Conservation (phyloP, 2,797 vertebrate species). For the Pseudochirops corinnae region DNA sequence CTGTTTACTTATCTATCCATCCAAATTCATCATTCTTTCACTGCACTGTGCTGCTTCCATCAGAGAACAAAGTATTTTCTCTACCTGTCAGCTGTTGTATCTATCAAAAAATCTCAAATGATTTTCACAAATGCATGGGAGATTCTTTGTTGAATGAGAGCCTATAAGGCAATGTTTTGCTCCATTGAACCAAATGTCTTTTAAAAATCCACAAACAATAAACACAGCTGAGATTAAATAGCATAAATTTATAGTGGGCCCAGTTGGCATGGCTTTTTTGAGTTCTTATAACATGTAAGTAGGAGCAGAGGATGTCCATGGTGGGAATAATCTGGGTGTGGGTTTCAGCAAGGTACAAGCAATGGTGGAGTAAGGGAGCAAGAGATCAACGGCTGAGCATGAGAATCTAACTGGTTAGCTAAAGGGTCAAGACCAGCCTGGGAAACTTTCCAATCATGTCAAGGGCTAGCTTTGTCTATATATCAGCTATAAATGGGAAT, state of each 20-base stretch:
- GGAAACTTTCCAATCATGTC: not conserved
- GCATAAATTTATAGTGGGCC: not conserved
- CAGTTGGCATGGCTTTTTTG: not conserved
- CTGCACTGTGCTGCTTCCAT: not conserved
- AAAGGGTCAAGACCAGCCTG: not conserved
- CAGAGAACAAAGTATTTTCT: not conserved
- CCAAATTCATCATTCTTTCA: not conserved
- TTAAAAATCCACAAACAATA: not conserved
- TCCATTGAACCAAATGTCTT: not conserved
- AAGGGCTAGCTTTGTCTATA: not conserved
- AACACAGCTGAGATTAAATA: not conserved
- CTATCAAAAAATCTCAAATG: not conserved
- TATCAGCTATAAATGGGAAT: not conserved
- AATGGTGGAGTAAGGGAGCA: not conserved
- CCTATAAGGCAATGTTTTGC: not conserved
- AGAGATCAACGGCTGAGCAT: not conserved
- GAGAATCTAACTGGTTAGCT: not conserved
- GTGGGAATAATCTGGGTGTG: not conserved
- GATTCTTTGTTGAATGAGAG: not conserved
- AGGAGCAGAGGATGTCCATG: not conserved
- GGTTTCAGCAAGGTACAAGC: not conserved
- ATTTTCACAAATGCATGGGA: not conserved
- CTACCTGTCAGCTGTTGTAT: not conserved
- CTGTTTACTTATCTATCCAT: not conserved
- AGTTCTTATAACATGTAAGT: not conserved